Evolutionary conservation across 2,797 vertebrate species (phyloP), one percentile per base, ranked within the genome.

Genomic region (Orientallactaga sibirica): DNA sequence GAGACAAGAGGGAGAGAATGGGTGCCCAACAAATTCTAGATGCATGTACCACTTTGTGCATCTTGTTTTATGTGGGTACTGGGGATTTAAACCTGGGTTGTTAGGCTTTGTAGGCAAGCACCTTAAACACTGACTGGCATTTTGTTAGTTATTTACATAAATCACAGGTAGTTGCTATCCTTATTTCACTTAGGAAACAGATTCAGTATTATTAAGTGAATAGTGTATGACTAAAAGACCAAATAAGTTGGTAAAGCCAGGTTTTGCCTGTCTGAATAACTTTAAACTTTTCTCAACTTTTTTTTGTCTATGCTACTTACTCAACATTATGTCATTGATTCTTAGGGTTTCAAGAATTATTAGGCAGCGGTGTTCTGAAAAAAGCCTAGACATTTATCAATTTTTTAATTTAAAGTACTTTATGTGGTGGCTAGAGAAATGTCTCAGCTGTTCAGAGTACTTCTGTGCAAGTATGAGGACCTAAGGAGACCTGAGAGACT

Each of bases 381-480:
- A 20, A 83, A 48, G 25, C 64, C 16, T 15, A 73, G 20, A 81
- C 33, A 37, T 70, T 18, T 92, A 84, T 25, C 33, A 62, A 15
- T 67, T 91, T 94, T 88, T 87, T 41, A 87, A 24, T 75, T 91
- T 70, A 58, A 73, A 88, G 24, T 87, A 68, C 18, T 81, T 90
- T 58, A n/a, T 58, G 55, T 58, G 55, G 55, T 58, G 55, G 55
- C 55, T 58, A 58, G 48, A 58, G 55, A 58, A 58, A 14, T 58
- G 55, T 14, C 55, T 58, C 14, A 58, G 55, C 55, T 58, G 55
- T 58, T 58, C 12, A 16, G 55, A 58, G 55, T 58, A 58, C 55
- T 58, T 58, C 55, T 58, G 55, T 58, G 55, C 55, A 58, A 58
- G 55, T 2, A 58, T 58, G 10, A 58, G 55, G 55, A 12, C 55